Evolutionary conservation across 1,140 invertebrate genomes (phyloP).

Genomic region (Drosophila ogumai): DNA sequence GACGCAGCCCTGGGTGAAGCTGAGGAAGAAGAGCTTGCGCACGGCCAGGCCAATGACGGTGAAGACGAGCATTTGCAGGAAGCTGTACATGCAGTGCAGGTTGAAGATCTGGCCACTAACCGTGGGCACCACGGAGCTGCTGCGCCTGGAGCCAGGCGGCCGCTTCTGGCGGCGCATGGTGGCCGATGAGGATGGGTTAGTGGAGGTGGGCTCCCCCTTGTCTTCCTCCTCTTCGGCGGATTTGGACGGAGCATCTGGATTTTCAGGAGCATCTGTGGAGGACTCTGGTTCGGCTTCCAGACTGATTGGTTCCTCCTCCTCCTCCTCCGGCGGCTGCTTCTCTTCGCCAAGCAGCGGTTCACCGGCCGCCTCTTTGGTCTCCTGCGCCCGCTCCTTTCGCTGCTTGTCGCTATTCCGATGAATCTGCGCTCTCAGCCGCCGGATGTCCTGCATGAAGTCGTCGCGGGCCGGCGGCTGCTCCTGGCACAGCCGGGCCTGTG

Average conservation of each 20-base stretch:
- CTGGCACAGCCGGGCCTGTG: constrained; percentile 63
- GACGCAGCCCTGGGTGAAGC: constrained; percentile 82
- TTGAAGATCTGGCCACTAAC: constrained; percentile 57
- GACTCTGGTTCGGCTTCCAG: neutral
- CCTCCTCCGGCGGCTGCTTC: neutral
- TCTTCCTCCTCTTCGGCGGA: constrained; percentile 7
- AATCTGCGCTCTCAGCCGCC: constrained; percentile 74
- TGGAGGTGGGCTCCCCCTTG: constrained; percentile 2
- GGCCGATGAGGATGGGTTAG: neutral
- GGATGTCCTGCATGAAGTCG: constrained; percentile 80
- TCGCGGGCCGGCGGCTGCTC: constrained; percentile 59
- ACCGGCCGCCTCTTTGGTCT: constrained; percentile 22
- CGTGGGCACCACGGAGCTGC: constrained; percentile 55
- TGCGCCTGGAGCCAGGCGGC: constrained; percentile 18
- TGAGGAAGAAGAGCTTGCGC: constrained; percentile 80
- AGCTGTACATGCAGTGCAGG: constrained; percentile 78
- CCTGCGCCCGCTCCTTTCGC: constrained; percentile 59
- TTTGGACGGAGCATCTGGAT: constrained; percentile 22
- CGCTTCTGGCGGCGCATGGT: constrained; percentile 7
- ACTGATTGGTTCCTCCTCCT: neutral
- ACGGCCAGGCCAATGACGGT: constrained; percentile 71
- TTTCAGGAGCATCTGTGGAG: neutral
- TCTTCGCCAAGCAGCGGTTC: constrained; percentile 4
- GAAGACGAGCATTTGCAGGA: constrained; percentile 77
- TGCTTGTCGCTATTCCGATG: constrained; percentile 68